These are phyloP conservation scores for Lagodon rhomboides DNA, from an alignment of 2,797 vertebrate species.

Conservation along the genomic window DNA sequence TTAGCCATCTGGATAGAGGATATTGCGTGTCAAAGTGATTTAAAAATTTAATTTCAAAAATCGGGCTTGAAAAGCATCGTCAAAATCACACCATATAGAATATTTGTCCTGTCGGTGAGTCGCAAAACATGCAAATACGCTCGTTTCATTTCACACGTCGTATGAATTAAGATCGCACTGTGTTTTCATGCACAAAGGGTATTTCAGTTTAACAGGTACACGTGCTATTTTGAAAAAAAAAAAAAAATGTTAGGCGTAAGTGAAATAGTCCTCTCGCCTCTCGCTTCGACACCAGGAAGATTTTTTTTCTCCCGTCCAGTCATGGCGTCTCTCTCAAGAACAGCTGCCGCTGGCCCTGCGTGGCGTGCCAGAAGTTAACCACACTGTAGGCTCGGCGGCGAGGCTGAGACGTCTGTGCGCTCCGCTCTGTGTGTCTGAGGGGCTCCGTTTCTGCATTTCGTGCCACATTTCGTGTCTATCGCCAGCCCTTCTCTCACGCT, in stretches of 20 bases:
- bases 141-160: not conserved
- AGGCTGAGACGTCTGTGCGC: conserved; percentile 71
- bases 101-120: conserved; percentile 10
- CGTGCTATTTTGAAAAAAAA: conserved; percentile 29
- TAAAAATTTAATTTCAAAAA: conserved; percentile 34
- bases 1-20: conserved; percentile 58
- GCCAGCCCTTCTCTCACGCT: conserved; percentile 88
- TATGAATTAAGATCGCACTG: not conserved
- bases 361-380: conserved; percentile 80
- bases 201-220: conserved; percentile 13
- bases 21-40: conserved; percentile 44
- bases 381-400: conserved; percentile 66
- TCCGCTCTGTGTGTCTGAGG: conserved; percentile 59
- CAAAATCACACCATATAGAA: conserved; percentile 4
- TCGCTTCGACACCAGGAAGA: conserved; percentile 50
- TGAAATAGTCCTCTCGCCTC: conserved; percentile 26
- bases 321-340: conserved; percentile 67
- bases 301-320: conserved; percentile 61
- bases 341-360: conserved; percentile 76
- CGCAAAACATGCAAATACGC: conserved; percentile 2
- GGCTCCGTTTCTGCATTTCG: conserved; percentile 78
- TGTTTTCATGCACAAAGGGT: not conserved
- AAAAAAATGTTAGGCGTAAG: conserved; percentile 4
- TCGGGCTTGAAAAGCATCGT: conserved; percentile 7
- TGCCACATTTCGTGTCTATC: conserved; percentile 88